Base-by-base conservation (phyloP, 2,888 invertebrate genomes). In the Hirtodrosophila cameraria region DNA sequence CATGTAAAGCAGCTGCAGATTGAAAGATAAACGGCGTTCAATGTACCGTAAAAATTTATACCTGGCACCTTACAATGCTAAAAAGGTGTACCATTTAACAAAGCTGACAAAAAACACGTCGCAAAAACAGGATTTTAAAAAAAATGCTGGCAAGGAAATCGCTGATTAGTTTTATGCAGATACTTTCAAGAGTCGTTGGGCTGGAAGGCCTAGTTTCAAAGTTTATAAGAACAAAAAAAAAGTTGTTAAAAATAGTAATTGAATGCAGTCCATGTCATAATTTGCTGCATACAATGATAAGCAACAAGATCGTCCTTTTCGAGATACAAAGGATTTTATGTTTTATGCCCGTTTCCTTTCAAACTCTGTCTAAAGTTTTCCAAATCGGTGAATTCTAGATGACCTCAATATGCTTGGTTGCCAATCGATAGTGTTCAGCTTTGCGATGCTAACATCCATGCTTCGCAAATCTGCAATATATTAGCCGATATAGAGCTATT, bases 171-270 rank as follows among this genome's bases (percentile, higher is more conserved):
- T 79, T 68, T 59, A 54, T 66, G 63, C 52, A 54, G 50, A 57
- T 45, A 36, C 49, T 49, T 42, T 58, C 36, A 30, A 16, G 41
- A 54, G 43, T 60, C 78, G 79, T 42, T 80, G 79, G 65, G 11
- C 73, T 60, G 82, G 75, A 80, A 79, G 77, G 66, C 75, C 77
- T 61, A 69, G 53, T 64, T 75, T 13, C 49, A 16, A 12, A 35
- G 23, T 7, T 7, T 2, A 11, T 7, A 27, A 25, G 1, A 42
- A 27, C n/a, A 20, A 52, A 31, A 53, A 52, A 49, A 49, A 3
- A 16, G 43, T 25, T 54, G 6, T 5, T 36, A 30, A 48, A 53
- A 46, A 60, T 31, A 63, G 23, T 15, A 5, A 25, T 27, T 33
- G 31, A 33, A 25, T 28, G 11, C 16, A 43, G 12, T 12, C 27